Evolutionary conservation across 2,113 vertebrate species (phyloP).

Genomic region (Elephantulus edwardii): DNA sequence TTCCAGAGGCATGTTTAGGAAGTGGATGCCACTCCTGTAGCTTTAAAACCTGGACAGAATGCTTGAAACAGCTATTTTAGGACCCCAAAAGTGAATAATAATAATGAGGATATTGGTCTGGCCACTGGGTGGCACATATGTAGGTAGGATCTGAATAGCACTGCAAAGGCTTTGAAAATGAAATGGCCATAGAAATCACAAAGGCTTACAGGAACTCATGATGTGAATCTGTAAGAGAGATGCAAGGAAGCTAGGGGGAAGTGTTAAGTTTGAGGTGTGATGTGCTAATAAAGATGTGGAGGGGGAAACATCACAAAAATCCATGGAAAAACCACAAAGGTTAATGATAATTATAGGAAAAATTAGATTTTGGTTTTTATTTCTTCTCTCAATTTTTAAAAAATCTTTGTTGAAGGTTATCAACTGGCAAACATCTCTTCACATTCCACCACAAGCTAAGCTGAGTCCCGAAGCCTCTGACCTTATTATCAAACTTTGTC

Average conservation of each 20-base stretch:
- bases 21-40: not conserved
- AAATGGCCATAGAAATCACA: not conserved
- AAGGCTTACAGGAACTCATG: not conserved
- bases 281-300: constrained; percentile 33
- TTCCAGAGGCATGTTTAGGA: too few relatives aligned
- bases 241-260: too few relatives aligned
- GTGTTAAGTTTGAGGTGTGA: not conserved
- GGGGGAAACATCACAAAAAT: too few relatives aligned
- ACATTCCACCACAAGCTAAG: constrained; percentile 94
- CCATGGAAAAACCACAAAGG: not conserved
- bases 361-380: constrained; percentile 25
- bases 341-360: constrained; percentile 33
- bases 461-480: constrained; percentile 95
- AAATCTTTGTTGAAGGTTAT: constrained; percentile 90
- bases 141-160: not conserved
- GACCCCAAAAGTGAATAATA: not conserved
- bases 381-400: constrained; percentile 56
- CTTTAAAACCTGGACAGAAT: not conserved
- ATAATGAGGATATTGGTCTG: not conserved
- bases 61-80: not conserved
- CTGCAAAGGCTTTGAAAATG: not conserved
- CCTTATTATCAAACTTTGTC: constrained; percentile 95
- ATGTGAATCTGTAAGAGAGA: too few relatives aligned
- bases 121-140: too few relatives aligned
- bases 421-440: constrained; percentile 96